Evolutionary conservation across 2,797 vertebrate genomes (phyloP).

Genomic region (Falco columbarius): DNA sequence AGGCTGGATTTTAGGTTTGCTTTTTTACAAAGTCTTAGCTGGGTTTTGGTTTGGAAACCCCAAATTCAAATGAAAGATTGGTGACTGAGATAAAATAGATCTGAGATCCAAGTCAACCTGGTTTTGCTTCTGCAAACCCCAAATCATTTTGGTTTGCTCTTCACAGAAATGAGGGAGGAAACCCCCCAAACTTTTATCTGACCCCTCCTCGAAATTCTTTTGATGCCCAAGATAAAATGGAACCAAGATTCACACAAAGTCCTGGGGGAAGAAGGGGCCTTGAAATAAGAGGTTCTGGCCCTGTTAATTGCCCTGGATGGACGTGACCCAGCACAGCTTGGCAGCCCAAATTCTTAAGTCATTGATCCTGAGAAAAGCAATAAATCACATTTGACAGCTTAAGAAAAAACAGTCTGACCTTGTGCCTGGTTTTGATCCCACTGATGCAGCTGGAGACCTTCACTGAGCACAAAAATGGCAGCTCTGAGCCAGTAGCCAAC

Average conservation of each 20-base stretch:
- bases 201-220: slow-evolving; percentile 54
- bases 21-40: slow-evolving; percentile 13
- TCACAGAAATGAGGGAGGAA: slow-evolving; percentile 29
- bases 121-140: slow-evolving; percentile 24
- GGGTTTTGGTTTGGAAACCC: slow-evolving; percentile 67
- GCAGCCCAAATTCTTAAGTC: slow-evolving; percentile 18
- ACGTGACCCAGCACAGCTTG: not conserved
- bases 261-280: not conserved
- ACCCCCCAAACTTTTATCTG: slow-evolving; percentile 51
- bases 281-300: not conserved
- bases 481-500: not conserved
- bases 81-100: slow-evolving; percentile 61
- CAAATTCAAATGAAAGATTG: slow-evolving; percentile 52
- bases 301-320: not conserved
- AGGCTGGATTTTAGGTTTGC: slow-evolving; percentile 41
- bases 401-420: slow-evolving; percentile 9
- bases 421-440: slow-evolving; percentile 7
- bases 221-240: slow-evolving; percentile 41
- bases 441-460: slow-evolving; percentile 31
- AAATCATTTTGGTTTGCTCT: slow-evolving; percentile 44
- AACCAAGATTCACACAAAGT: not conserved
- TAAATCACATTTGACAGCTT: slow-evolving; percentile 53
- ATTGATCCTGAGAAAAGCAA: slow-evolving; percentile 31
- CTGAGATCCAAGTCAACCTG: slow-evolving; percentile 18
- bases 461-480: slow-evolving; percentile 5